Base-by-base conservation (phyloP, 1,140 invertebrate species). In the Mercenaria mercenaria region DNA sequence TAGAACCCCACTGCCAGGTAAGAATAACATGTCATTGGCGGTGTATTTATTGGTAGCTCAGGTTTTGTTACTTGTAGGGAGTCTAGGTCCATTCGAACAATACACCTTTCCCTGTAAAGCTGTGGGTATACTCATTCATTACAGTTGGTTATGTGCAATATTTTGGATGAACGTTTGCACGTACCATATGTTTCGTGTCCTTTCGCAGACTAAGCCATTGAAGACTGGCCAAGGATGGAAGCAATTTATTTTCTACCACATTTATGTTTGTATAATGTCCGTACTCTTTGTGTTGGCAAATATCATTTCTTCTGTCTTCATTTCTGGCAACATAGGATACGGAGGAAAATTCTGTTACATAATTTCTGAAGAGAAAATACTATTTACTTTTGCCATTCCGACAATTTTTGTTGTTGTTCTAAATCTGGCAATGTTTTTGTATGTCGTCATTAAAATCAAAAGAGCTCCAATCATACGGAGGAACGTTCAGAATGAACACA, bases 341-440 rank as follows among this genome's bases (percentile, higher is more conserved):
- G 87, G 87, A 6, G n/a, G 29, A 0, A n/a, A n/a, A 29, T n/a
- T 74, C 47, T 89, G 87, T 50, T 89, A 89, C 74, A 89, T 89
- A 0, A n/a, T 26, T 15, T 43, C 59, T 4, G 29, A 56, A 69
- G 29, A 47, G n/a, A 88, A 80, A 76, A n/a, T 88, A 4, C 29
- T 43, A 8, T 80, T 69, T 32, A 88, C 85, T 15, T 88, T 88
- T 64, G 85, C 29, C 15, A 39, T 79, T 29, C 85, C 85, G 15
- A 41, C 43, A 39, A 52, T 39, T 29, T 50, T 88, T 34, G 56
- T 80, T 13, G 32, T 88, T 37, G 26, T 88, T 20, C 6, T 59
- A 43, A 88, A 88, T 39, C 8, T 80, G 0, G 11, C 64, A 10
- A 88, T 88, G 85, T 88, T 80, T 39, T 18, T 88, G n/a, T 41